These are phyloP conservation scores for Palythoa heliodiscus DNA, from an alignment of 92 coral and sea anemone species.

Conservation along the genomic window DNA sequence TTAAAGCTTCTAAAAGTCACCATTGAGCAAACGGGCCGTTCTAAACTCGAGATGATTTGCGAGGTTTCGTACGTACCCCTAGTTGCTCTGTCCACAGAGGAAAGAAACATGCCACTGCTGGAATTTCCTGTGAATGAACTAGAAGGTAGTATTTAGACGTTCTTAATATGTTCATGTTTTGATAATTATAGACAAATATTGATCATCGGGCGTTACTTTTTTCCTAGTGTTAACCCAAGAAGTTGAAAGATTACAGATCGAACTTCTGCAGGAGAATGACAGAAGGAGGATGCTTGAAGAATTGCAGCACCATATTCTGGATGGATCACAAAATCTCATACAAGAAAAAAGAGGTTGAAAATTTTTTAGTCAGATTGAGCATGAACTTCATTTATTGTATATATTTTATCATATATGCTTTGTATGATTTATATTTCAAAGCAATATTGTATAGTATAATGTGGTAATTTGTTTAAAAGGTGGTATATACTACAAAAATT, in stretches of 20 bases:
- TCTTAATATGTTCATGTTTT: neutral
- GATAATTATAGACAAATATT: neutral
- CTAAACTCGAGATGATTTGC: neutral
- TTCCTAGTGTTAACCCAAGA: neutral
- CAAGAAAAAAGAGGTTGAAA: slow-evolving; percentile 27
- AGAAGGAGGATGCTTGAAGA: neutral
- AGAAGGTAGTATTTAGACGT: neutral
- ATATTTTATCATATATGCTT: neutral
- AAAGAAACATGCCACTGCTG: neutral
- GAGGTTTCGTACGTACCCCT: slow-evolving; percentile 23
- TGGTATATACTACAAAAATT: neutral
- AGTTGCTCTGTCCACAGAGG: slow-evolving; percentile 12
- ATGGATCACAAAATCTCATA: slow-evolving; percentile 29
- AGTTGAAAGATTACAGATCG: slow-evolving; percentile 21
- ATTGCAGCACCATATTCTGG: slow-evolving; percentile 32
- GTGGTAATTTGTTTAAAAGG: neutral
- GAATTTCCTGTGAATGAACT: slow-evolving; percentile 1
- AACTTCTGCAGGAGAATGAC: slow-evolving; percentile 7
- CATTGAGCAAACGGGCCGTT: slow-evolving; percentile 2
- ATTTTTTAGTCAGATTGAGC: too few species aligned
- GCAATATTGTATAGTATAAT: neutral
- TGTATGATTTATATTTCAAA: neutral
- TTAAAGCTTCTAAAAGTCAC: slow-evolving; percentile 34
- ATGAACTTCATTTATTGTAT: too few species aligned
- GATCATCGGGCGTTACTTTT: neutral